A percentile compares a stretch with the other conserved stretches of the same genome.
Evolutionary conservation across 2,113 vertebrate genomes (phyloP).

Genomic region (Phylloscopus whistleri): DNA sequence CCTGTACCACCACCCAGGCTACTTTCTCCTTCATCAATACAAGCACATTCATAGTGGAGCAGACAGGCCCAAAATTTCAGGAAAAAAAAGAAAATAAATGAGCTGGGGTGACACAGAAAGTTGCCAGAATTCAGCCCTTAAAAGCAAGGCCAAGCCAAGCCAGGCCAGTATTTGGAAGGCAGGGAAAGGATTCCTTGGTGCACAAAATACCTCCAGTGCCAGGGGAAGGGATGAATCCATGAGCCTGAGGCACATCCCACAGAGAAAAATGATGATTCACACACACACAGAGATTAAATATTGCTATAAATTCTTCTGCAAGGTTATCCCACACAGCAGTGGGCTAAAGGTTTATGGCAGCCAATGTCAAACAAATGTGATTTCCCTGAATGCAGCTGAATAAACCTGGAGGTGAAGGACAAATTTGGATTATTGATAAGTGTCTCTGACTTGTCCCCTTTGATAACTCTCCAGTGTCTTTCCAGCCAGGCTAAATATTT

Average conservation of each 20-base stretch:
- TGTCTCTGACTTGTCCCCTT: not conserved
- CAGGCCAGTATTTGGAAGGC: not conserved
- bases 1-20: not conserved
- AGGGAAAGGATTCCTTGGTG: not conserved
- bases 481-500: not conserved
- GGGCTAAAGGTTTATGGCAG: not conserved
- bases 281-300: not conserved
- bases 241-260: not conserved
- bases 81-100: not conserved
- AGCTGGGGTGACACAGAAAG: not conserved
- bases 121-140: not conserved
- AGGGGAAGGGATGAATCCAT: not conserved
- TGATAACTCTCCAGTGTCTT: not conserved
- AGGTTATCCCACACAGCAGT: not conserved
- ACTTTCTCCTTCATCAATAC: not conserved
- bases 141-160: not conserved
- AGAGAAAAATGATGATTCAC: not conserved
- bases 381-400: not conserved
- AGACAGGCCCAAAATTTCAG: not conserved
- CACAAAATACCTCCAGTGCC: not conserved
- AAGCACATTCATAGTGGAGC: not conserved
- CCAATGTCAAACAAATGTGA: not conserved
- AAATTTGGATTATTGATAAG: not conserved
- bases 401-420: not conserved
- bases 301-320: not conserved